Conservation (phyloP, 2,888 invertebrate genomes). For the Cecidostiba fungosa region DNA sequence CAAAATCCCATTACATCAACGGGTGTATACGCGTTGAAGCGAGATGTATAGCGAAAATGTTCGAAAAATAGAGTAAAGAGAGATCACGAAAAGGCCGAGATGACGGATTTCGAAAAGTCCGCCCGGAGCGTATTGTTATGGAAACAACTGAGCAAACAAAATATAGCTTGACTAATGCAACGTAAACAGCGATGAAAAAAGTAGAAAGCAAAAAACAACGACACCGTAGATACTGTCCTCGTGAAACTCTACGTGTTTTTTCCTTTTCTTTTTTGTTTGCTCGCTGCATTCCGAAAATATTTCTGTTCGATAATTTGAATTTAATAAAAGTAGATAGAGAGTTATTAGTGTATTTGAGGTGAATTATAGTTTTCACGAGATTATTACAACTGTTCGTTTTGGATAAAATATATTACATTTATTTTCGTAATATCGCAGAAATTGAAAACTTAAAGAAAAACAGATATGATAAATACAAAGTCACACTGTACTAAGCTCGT, state of each 20-base stretch:
- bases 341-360: too few relatives aligned
- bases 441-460: too few relatives aligned
- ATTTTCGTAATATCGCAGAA: too few relatives aligned
- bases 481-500: too few relatives aligned
- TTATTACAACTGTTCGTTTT: too few relatives aligned
- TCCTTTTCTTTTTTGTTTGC: neutral
- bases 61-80: constrained; percentile 56
- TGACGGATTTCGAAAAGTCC: constrained; percentile 59
- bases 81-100: constrained; percentile 44
- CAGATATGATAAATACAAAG: too few relatives aligned
- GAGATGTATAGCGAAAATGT: constrained; percentile 28
- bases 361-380: too few relatives aligned
- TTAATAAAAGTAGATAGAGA: neutral
- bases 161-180: constrained; percentile 74
- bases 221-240: constrained; percentile 65
- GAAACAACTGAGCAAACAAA: constrained; percentile 76
- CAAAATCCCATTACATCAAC: neutral
- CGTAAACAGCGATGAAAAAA: constrained; percentile 68
- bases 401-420: neutral
- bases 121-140: constrained; percentile 70
- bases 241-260: neutral
- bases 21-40: neutral
- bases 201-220: constrained; percentile 19
- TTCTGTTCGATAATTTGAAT: neutral
- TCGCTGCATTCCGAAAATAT: constrained; percentile 3